phyloP scores from a whole-genome alignment of 2,797 vertebrate genomes.

The Danio albolineatus region DNA sequence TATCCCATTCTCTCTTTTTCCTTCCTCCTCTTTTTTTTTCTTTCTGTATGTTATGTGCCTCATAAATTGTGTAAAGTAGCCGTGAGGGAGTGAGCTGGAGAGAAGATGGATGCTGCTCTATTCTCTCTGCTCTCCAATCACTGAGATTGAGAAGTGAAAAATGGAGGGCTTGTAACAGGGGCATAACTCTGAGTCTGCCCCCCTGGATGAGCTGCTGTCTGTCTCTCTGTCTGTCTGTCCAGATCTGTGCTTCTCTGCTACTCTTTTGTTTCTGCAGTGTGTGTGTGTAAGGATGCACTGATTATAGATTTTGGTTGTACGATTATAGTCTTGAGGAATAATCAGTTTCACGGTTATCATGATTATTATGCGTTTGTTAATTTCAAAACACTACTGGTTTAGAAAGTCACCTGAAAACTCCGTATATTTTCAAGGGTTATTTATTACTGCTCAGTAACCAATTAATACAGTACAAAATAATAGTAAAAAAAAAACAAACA shows the following conservation, averaged over 20 bases:
- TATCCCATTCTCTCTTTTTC: conserved; percentile 29
- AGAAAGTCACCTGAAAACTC: too few species aligned
- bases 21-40: conserved; percentile 33
- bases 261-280: not conserved
- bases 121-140: conserved; percentile 65
- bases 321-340: too few species aligned
- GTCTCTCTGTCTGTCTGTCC: conserved; percentile 25
- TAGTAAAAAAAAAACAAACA: too few species aligned
- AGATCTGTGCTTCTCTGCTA: conserved; percentile 22
- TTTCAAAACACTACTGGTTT: too few species aligned
- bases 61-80: conserved; percentile 71
- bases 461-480: too few species aligned
- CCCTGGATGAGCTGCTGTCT: conserved; percentile 50
- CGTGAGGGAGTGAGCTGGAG: conserved; percentile 53
- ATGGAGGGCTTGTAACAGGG: conserved; percentile 43
- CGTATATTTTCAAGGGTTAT: too few species aligned
- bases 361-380: too few species aligned
- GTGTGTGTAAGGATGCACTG: too few species aligned
- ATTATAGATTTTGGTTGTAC: too few species aligned
- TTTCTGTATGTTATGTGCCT: conserved; percentile 58
- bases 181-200: conserved; percentile 50
- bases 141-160: conserved; percentile 60
- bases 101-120: conserved; percentile 67
- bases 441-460: too few species aligned
- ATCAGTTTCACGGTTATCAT: too few species aligned